These are phyloP conservation scores for Cheilosia urbana DNA, from an alignment of 2,888 invertebrate species.

Conservation along the genomic window DNA sequence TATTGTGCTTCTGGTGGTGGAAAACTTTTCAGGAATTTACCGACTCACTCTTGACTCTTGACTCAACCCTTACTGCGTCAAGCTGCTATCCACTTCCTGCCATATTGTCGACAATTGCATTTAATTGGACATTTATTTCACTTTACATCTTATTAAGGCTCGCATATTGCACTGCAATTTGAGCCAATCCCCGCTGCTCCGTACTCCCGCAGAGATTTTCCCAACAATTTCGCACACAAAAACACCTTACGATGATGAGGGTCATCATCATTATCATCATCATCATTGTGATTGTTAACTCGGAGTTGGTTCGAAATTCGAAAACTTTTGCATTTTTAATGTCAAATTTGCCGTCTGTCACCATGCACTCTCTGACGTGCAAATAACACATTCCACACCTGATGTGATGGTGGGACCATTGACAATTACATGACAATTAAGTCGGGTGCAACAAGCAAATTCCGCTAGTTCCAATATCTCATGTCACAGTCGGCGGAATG, in stretches of 20 bases:
- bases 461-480: slow-evolving; percentile 59
- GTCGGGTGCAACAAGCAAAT: slow-evolving; percentile 72
- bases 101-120: slow-evolving; percentile 69
- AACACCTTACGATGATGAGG: slow-evolving; percentile 46
- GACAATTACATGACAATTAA: slow-evolving; percentile 70
- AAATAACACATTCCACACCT: slow-evolving; percentile 68
- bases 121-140: slow-evolving; percentile 75
- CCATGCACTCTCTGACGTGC: slow-evolving; percentile 39
- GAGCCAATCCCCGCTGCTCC: slow-evolving; percentile 15
- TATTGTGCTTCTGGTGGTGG: slow-evolving; percentile 49
- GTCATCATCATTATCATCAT: slow-evolving; percentile 5
- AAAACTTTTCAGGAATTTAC: slow-evolving; percentile 59
- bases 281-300: background rate
- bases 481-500: slow-evolving; percentile 38
- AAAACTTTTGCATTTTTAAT: slow-evolving; percentile 60
- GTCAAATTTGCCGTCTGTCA: slow-evolving; percentile 24
- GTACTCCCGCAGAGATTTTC: slow-evolving; percentile 6
- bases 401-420: slow-evolving; percentile 39
- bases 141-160: slow-evolving; percentile 62
- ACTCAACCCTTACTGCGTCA: slow-evolving; percentile 14
- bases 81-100: slow-evolving; percentile 35
- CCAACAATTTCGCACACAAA: slow-evolving; percentile 23
- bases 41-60: slow-evolving; percentile 21
- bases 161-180: slow-evolving; percentile 28
- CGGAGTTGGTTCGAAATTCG: slow-evolving; percentile 17